phyloP scores from a whole-genome alignment of 2,113 vertebrate species.

The Melierax canorus region DNA sequence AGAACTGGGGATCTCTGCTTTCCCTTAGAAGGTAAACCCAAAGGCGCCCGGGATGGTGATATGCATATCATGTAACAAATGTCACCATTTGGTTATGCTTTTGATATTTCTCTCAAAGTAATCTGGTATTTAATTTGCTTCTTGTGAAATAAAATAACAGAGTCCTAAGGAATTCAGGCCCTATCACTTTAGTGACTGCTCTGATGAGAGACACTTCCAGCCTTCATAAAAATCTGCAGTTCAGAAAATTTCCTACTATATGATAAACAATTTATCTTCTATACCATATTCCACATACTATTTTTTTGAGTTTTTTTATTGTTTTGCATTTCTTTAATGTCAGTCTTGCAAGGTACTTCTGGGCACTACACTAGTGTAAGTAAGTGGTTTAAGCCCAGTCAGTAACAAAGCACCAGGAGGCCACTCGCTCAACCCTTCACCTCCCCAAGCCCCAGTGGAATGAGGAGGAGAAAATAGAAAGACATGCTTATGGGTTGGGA shows the following conservation, averaged over 20 bases:
- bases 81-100: too few relatives aligned
- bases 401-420: too few relatives aligned
- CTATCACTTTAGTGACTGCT: background rate
- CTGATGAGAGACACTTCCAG: background rate
- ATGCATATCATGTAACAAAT: too few relatives aligned
- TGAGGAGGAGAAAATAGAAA: too few relatives aligned
- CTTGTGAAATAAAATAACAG: background rate
- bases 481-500: too few relatives aligned
- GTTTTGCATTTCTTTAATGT: background rate
- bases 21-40: too few relatives aligned
- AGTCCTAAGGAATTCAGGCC: background rate
- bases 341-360: background rate
- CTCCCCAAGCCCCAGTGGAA: too few relatives aligned
- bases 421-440: too few relatives aligned
- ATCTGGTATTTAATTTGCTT: background rate
- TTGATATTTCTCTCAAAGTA: too few relatives aligned
- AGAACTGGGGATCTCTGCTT: too few relatives aligned
- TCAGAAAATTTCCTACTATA: background rate
- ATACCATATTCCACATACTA: accelerated
- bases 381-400: too few relatives aligned
- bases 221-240: background rate
- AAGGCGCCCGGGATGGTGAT: too few relatives aligned
- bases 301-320: background rate
- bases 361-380: background rate
- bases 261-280: background rate